Base-by-base conservation (phyloP, 2,888 invertebrate genomes). In the Byasa hedistus region DNA sequence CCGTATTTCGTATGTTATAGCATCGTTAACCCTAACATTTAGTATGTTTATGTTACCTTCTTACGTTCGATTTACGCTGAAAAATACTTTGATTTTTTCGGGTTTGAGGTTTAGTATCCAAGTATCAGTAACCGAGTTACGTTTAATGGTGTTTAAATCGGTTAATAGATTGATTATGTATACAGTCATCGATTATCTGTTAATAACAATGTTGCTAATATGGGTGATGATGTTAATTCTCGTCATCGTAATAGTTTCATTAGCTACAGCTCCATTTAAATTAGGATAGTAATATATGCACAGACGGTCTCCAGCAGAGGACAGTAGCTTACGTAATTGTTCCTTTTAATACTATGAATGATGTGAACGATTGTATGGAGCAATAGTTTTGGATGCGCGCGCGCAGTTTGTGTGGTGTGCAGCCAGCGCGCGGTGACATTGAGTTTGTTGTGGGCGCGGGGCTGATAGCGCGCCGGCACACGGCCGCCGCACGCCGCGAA, bases 361-460 rank as follows among this genome's bases (percentile, higher is more conserved):
- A 63, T 52, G 63, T 67, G 55, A 67, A 67, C 32, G 51, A 48
- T 57, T 64, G 65, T 61, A 60, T 65, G 44, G n/a, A 36, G 48
- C 57, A 57, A 54, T 54, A 66, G 76, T 77, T 76, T 79, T 77
- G 75, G 75, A 74, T 79, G 79, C 81, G 80, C 81, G 79, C 82
- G 84, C 83, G 82, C 27, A 27, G 27, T 27, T 5, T 27, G 3
- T 5, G 27, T 5, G 27, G 3, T 27, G 27, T 5, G 27, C 5
- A 27, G 27, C 82, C 77, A 19, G 82, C 77, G 73, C 80, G 75
- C 77, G 78, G 80, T 87, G 91, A 90, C 91, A 91, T 90, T 91
- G 91, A 89, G 87, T 90, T 88, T 90, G 87, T 87, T 87, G 82
- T 79, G 80, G 85, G 79, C 79, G 80, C 72, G 79, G 78, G 78